phyloP scores from a whole-genome alignment of 2,113 vertebrate genomes.

The Semnopithecus entellus region DNA sequence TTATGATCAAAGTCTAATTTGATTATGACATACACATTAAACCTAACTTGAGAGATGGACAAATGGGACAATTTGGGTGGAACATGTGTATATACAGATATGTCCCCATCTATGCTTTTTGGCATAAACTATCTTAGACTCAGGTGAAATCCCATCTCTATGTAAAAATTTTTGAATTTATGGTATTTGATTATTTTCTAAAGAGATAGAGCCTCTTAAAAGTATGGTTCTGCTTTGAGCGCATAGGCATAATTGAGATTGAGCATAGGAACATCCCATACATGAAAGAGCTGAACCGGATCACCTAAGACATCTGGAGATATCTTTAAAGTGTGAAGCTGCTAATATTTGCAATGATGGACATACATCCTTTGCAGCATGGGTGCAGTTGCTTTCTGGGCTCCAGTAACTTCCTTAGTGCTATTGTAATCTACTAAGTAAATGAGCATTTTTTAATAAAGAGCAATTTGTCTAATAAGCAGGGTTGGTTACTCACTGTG shows the following conservation, averaged over 20 bases:
- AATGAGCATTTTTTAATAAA: slow-evolving; percentile 22
- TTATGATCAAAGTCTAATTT: neutral
- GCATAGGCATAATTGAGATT: neutral
- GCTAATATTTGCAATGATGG: neutral
- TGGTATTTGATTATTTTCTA: slow-evolving; percentile 52
- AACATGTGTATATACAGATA: neutral
- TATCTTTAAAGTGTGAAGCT: neutral
- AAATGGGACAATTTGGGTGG: neutral
- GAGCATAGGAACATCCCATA: neutral
- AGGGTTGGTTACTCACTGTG: neutral
- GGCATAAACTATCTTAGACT: neutral
- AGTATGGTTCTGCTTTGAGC: neutral
- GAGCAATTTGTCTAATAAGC: slow-evolving; percentile 40
- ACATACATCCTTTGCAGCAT: neutral
- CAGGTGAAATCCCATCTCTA: neutral
- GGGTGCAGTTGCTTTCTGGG: neutral
- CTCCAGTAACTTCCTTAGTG: slow-evolving; percentile 15
- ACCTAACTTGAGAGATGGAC: neutral
- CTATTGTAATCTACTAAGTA: neutral
- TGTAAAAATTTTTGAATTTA: slow-evolving; percentile 5
- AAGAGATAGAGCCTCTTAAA: neutral
- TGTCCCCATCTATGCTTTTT: neutral
- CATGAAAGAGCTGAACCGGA: neutral
- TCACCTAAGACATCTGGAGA: neutral
- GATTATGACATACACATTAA: neutral